Percentiles rank a stretch among this genome's conserved stretches.
Evolutionary conservation across 2,888 invertebrate species (phyloP).

Genomic region (Tenthredo notha): DNA sequence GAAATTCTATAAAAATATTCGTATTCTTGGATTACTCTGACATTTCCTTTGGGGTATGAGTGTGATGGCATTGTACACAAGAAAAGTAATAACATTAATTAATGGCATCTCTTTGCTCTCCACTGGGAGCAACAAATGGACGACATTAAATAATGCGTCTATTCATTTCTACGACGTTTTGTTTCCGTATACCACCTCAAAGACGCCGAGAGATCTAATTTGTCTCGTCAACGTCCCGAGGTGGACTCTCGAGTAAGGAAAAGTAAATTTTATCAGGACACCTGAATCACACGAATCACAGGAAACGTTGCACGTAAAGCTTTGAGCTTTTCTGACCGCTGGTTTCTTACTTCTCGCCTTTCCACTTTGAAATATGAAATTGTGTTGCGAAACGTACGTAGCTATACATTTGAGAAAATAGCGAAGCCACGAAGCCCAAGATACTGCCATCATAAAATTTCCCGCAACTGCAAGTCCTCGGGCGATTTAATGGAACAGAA

Average conservation of each 20-base stretch:
- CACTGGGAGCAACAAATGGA: neutral
- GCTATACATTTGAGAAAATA: neutral
- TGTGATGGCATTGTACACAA: neutral
- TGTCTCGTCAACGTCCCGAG: neutral
- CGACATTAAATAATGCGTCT: neutral
- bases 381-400: neutral
- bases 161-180: neutral
- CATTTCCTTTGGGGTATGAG: constrained; percentile 8
- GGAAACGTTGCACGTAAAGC: neutral
- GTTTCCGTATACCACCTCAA: neutral
- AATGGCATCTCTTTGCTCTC: neutral
- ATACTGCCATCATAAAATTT: neutral
- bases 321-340: neutral
- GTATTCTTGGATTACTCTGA: neutral
- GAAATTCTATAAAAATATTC: neutral
- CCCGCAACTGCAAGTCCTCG: neutral
- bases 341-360: neutral
- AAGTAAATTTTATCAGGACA: neutral
- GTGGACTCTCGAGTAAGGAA: neutral
- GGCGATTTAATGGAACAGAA: neutral
- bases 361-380: neutral
- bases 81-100: constrained; percentile 6
- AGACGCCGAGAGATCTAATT: neutral
- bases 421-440: neutral
- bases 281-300: neutral